Evolutionary conservation across 1,140 invertebrate genomes (phyloP).

Genomic region (Drosophila seguyi): DNA sequence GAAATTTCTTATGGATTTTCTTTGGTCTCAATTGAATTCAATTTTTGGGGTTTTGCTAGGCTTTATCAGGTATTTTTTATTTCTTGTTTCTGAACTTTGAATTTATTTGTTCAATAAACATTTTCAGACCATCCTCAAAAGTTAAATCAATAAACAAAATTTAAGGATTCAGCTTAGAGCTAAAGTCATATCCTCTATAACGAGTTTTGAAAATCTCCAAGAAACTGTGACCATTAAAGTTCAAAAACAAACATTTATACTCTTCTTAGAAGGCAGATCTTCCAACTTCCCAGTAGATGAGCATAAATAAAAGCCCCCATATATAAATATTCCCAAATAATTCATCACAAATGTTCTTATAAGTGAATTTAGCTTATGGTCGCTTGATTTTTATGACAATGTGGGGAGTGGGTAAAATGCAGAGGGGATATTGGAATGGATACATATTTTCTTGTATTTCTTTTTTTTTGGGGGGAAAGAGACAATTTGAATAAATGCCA

Average conservation of each 20-base stretch:
- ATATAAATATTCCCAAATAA: slow-evolving; percentile 37
- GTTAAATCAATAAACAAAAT: not conserved
- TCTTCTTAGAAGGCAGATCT: slow-evolving; percentile 5
- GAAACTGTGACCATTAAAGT: not conserved
- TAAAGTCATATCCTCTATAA: not conserved
- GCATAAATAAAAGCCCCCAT: slow-evolving; percentile 16
- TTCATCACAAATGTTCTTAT: slow-evolving; percentile 43
- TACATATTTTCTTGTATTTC: slow-evolving; percentile 6
- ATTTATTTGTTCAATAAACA: not conserved
- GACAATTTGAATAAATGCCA: slow-evolving; percentile 77
- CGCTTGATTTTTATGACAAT: slow-evolving; percentile 43
- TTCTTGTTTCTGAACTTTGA: not conserved
- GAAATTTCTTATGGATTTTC: too few relatives aligned
- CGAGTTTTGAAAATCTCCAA: not conserved
- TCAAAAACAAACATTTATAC: not conserved
- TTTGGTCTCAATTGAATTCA: too few relatives aligned
- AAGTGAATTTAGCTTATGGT: slow-evolving; percentile 36
- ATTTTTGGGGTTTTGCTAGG: not conserved
- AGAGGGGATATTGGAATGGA: slow-evolving; percentile 1
- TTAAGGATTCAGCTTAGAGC: not conserved
- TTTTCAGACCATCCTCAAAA: not conserved
- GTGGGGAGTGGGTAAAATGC: slow-evolving; percentile 27
- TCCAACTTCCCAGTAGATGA: slow-evolving; percentile 9
- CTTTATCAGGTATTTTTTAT: not conserved
- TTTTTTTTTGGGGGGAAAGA: slow-evolving; percentile 20